These are phyloP conservation scores for Lutjanus argentimaculatus DNA, from an alignment of 2,797 vertebrate genomes.

Conservation along the genomic window DNA sequence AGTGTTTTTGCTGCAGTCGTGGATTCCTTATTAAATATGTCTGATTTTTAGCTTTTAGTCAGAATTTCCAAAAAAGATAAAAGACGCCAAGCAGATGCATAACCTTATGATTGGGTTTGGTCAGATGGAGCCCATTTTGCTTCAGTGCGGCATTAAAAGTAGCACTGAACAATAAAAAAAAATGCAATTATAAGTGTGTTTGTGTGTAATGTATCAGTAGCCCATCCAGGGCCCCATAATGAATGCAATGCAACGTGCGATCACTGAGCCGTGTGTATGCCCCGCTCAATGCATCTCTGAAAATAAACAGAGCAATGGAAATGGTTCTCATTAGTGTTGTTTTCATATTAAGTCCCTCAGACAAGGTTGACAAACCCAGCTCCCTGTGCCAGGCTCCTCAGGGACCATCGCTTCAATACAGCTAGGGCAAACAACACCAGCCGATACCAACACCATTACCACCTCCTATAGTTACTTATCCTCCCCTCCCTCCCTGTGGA, in stretches of 20 bases:
- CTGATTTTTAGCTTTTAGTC: slow-evolving; percentile 57
- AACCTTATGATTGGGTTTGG: slow-evolving; percentile 71
- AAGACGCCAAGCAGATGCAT: slow-evolving; percentile 60
- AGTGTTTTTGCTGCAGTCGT: slow-evolving; percentile 21
- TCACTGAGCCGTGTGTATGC: slow-evolving; percentile 83
- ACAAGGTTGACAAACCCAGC: slow-evolving; percentile 85
- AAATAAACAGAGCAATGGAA: slow-evolving; percentile 87
- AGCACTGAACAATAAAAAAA: slow-evolving; percentile 78
- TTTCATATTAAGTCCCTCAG: slow-evolving; percentile 87
- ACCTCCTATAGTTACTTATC: slow-evolving; percentile 82
- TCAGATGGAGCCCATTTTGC: slow-evolving; percentile 79
- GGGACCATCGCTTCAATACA: slow-evolving; percentile 83
- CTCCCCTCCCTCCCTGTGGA: slow-evolving; percentile 73
- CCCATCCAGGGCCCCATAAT: slow-evolving; percentile 85
- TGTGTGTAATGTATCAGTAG: slow-evolving; percentile 85
- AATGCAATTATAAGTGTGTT: slow-evolving; percentile 85
- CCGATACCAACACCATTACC: slow-evolving; percentile 83
- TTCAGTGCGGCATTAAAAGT: slow-evolving; percentile 79
- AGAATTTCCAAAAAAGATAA: slow-evolving; percentile 50
- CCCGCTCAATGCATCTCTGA: slow-evolving; percentile 82
- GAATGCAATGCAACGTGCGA: slow-evolving; percentile 86
- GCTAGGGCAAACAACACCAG: slow-evolving; percentile 83
- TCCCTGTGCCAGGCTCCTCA: slow-evolving; percentile 80
- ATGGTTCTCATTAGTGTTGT: slow-evolving; percentile 87
- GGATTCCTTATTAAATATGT: slow-evolving; percentile 38